A percentile compares a stretch with the other conserved stretches of the same genome.
Evolutionary conservation across 2,888 invertebrate genomes (phyloP).

Genomic region (Cantharis nigra): DNA sequence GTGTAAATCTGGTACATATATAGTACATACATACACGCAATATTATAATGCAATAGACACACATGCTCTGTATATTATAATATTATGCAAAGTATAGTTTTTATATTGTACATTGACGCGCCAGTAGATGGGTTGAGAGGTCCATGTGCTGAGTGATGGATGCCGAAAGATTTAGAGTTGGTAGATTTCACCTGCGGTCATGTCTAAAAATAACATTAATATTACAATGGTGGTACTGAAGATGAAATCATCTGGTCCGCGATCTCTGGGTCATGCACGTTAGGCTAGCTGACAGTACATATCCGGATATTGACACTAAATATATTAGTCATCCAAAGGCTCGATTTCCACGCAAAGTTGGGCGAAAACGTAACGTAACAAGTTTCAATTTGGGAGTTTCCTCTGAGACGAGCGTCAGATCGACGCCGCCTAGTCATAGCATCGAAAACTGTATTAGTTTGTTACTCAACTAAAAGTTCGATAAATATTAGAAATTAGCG

Average conservation of each 20-base stretch:
- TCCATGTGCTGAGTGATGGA: constrained; percentile 23
- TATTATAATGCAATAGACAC: constrained; percentile 7
- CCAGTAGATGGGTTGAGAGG: constrained; percentile 13
- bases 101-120: background rate
- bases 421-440: constrained; percentile 22
- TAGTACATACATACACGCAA: constrained; percentile 3
- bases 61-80: background rate
- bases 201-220: constrained; percentile 32
- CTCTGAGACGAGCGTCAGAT: constrained; percentile 13
- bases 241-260: constrained; percentile 34
- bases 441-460: constrained; percentile 5
- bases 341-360: constrained; percentile 1
- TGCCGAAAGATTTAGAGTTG: constrained; percentile 28
- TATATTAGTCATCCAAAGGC: background rate
- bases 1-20: constrained; percentile 11
- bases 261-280: constrained; percentile 28
- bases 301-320: constrained; percentile 29
- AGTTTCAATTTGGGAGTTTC: constrained; percentile 19
- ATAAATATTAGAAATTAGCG: background rate
- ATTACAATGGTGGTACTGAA: constrained; percentile 30
- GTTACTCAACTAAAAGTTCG: constrained; percentile 23
- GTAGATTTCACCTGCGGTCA: constrained; percentile 34
- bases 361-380: background rate
- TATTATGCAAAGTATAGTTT: background rate
- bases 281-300: constrained; percentile 12